These are phyloP conservation scores for Patella ulyssiponensis DNA, from an alignment of 2,888 invertebrate genomes.

Conservation along the genomic window DNA sequence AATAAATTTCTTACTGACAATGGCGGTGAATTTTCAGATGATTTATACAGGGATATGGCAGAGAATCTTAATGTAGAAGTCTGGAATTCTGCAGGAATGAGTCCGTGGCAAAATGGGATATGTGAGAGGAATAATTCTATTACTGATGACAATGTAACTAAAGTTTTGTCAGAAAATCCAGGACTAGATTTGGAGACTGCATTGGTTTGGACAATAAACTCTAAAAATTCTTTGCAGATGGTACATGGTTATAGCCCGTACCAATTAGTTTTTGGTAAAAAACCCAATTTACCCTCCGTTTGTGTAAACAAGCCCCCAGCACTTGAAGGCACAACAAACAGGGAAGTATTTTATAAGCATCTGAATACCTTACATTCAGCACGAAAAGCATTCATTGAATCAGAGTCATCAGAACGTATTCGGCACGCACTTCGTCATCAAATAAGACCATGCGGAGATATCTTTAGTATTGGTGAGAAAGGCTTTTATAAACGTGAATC, in stretches of 20 bases:
- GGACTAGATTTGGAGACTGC: conserved; percentile 8
- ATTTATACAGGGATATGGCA: conserved; percentile 18
- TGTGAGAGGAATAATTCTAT: conserved; percentile 18
- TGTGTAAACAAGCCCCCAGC: too few relatives aligned
- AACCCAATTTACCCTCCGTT: too few relatives aligned
- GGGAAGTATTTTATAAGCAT: too few relatives aligned
- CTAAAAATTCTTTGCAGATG: conserved; percentile 20
- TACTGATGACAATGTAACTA: conserved; percentile 15
- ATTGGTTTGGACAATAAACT: conserved; percentile 18
- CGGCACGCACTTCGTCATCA: too few relatives aligned
- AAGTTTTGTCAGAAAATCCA: conserved; percentile 13
- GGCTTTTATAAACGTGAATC: background rate
- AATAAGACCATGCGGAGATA: background rate
- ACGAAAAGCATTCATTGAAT: too few relatives aligned
- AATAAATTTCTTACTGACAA: conserved; percentile 15
- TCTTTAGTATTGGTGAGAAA: background rate
- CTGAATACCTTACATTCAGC: too few relatives aligned
- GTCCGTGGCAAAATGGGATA: conserved; percentile 3
- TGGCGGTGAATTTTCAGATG: conserved; percentile 25
- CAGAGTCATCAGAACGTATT: too few relatives aligned
- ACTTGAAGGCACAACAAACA: too few relatives aligned
- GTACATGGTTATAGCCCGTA: conserved; percentile 26
- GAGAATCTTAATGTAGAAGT: conserved; percentile 23
- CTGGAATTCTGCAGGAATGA: conserved; percentile 11
- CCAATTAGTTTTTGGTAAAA: conserved; percentile 25